Evolutionary conservation across 2,113 vertebrate species (phyloP).

Genomic region (Formicarius rufipectus): DNA sequence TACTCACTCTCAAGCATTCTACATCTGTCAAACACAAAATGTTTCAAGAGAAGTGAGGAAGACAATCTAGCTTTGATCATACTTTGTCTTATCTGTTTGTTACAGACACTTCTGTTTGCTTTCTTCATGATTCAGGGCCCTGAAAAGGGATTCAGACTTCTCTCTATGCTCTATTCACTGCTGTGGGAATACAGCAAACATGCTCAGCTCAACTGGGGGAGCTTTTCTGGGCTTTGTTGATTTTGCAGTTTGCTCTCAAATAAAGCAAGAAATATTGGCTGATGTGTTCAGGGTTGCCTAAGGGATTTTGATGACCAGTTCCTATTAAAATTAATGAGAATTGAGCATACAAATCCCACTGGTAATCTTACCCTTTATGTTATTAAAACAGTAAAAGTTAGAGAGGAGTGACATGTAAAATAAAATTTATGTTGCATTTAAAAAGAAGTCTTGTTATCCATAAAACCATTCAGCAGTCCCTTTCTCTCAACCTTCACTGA

Average conservation of each 20-base stretch:
- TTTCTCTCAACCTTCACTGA: not conserved
- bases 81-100: not conserved
- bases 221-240: not conserved
- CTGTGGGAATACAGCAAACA: not conserved
- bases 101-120: not conserved
- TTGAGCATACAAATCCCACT: conserved; percentile 13
- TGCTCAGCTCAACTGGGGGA: not conserved
- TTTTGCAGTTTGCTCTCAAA: conserved; percentile 5
- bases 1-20: not conserved
- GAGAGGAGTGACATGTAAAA: conserved; percentile 26
- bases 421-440: conserved; percentile 25
- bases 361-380: conserved; percentile 18
- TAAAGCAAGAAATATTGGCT: not conserved
- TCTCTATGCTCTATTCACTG: not conserved
- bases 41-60: not conserved
- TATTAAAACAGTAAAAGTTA: conserved; percentile 22
- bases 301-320: conserved; percentile 14
- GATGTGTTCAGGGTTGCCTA: not conserved
- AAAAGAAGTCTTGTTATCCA: not conserved
- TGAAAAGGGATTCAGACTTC: not conserved
- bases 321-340: conserved; percentile 51
- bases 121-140: not conserved
- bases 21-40: not conserved
- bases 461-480: not conserved
- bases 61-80: not conserved